A percentile compares a stretch with the other conserved stretches of the same genome.
phyloP scores from a whole-genome alignment of 1,140 invertebrate genomes.

The Cydia splendana region DNA sequence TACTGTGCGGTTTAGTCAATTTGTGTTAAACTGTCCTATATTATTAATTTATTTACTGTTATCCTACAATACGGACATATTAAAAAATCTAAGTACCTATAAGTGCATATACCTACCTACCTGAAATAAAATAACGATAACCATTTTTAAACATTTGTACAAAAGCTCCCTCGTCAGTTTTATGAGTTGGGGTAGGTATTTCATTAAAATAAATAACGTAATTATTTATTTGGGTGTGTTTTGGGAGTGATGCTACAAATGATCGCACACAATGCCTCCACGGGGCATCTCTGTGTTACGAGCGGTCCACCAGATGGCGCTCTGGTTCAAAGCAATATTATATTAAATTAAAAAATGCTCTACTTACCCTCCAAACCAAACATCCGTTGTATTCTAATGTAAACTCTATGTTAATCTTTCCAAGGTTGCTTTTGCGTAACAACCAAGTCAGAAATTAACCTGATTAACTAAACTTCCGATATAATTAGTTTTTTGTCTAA shows the following conservation, averaged over 20 bases:
- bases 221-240: slow-evolving; percentile 72
- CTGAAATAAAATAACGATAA: slow-evolving; percentile 8
- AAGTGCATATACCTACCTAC: background rate
- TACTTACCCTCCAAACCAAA: background rate
- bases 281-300: slow-evolving; percentile 66
- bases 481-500: no score
- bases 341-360: slow-evolving; percentile 43
- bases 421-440: background rate
- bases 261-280: slow-evolving; percentile 68
- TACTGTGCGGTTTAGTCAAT: no score
- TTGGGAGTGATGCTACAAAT: slow-evolving; percentile 72
- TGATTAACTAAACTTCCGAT: no score
- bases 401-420: background rate
- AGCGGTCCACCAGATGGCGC: slow-evolving; percentile 66
- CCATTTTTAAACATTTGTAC: slow-evolving; percentile 29
- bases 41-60: no score
- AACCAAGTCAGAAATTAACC: no score
- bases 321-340: slow-evolving; percentile 37
- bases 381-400: background rate
- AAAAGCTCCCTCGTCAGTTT: slow-evolving; percentile 36
- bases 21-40: no score
- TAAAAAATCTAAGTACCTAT: background rate
- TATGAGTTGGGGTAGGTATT: slow-evolving; percentile 47
- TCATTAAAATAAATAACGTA: slow-evolving; percentile 74
- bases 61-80: no score